Conservation (phyloP, 2,113 vertebrate genomes). For the Picathartes gymnocephalus region DNA sequence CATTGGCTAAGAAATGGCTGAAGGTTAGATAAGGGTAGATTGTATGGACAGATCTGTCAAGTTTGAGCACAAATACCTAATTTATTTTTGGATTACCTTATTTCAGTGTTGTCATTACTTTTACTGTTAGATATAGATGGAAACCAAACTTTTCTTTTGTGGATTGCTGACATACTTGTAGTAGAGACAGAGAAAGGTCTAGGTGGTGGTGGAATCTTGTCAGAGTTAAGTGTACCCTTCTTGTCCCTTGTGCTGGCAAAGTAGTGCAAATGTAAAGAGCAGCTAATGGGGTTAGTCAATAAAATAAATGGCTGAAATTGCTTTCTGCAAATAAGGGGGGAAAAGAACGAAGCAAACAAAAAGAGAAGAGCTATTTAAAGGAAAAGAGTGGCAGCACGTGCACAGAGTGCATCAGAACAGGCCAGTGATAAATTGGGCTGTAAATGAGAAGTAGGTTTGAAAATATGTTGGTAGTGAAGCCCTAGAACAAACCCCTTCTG, state of each 20-base stretch:
- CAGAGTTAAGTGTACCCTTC: not conserved
- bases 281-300: not conserved
- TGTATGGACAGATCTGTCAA: not conserved
- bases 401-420: not conserved
- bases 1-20: not conserved
- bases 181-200: not conserved
- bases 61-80: not conserved
- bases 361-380: not conserved
- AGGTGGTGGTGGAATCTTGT: not conserved
- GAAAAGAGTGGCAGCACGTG: not conserved
- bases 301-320: not conserved
- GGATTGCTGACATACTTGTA: not conserved
- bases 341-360: not conserved
- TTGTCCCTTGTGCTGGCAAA: not conserved
- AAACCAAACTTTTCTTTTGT: not conserved
- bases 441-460: not conserved
- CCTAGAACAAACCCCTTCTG: not conserved
- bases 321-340: not conserved
- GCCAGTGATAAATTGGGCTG: not conserved
- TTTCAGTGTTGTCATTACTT: not conserved
- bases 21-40: not conserved
- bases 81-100: not conserved
- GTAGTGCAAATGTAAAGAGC: not conserved
- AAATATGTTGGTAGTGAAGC: not conserved
- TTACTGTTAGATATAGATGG: not conserved